These are phyloP conservation scores for Eupsittula cactorum DNA, from an alignment of 2,113 vertebrate genomes.

Conservation along the genomic window DNA sequence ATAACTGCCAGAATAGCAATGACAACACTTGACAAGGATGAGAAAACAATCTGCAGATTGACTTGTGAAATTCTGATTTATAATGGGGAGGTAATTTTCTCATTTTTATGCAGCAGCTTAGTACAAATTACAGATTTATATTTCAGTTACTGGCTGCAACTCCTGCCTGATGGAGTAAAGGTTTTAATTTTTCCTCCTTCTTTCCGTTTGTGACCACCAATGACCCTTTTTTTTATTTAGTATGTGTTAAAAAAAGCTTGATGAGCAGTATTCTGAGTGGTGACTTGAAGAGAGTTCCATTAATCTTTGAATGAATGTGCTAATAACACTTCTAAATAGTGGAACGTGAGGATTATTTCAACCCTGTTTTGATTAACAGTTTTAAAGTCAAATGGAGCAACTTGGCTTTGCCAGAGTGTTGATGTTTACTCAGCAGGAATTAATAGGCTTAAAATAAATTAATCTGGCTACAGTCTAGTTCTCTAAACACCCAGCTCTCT, in stretches of 20 bases:
- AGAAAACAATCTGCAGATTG: not conserved
- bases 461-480: constrained; percentile 15
- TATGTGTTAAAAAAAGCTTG: not conserved
- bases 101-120: not conserved
- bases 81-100: not conserved
- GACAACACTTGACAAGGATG: not conserved
- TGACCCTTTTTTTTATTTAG: not conserved
- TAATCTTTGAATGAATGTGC: not conserved
- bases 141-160: not conserved
- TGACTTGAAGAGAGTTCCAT: not conserved
- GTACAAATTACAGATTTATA: not conserved
- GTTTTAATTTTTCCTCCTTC: not conserved
- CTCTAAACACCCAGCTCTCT: not conserved
- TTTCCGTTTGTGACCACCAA: not conserved
- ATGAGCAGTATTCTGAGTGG: not conserved
- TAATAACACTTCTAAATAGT: not conserved
- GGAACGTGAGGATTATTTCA: not conserved
- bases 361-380: not conserved
- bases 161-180: not conserved
- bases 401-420: not conserved
- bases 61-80: not conserved
- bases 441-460: constrained; percentile 34
- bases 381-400: not conserved
- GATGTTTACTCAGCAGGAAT: constrained; percentile 28
- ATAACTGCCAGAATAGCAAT: not conserved